Evolutionary conservation across 2,113 vertebrate species (phyloP), one percentile per base, ranked within the genome.

Genomic region (Lontra canadensis): DNA sequence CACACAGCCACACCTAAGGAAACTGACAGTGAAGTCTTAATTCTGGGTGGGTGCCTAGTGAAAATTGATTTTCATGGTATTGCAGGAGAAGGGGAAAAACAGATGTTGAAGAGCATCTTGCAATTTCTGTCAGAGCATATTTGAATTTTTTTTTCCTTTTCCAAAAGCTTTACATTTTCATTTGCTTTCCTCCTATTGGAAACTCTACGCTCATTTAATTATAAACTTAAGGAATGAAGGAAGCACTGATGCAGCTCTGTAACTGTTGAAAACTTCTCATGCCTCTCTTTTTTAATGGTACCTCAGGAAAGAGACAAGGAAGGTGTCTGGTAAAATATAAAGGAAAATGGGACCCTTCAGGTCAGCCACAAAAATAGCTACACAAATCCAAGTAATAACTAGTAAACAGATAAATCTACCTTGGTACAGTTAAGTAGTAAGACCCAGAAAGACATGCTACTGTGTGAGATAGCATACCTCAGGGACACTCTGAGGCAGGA

Each of bases 401-500:
- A 88, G 97, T 98, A 98, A 98, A 98, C 98, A 98, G 97, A 98
- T 98, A 98, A 98, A 97, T 98, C 97, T 96, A 8, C 80, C 13
- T 1, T 76, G 4, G 4, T 86, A n/a, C 97, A 80, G 92, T 81
- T 97, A 92, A 97, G 97, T 94, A 93, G 81, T 73, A 12, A 95
- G 97, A 90, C 94, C 78, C 96, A 96, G 91, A 92, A 49, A 96
- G 96, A 93, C 84, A 23, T 96, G 97, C 82, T 86, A 59, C 97
- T 11, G 80, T 95, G 97, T 96, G 97, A 98, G 96, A 97, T 96
- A 98, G 96, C 86, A 57, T 80, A 63, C 94, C 93, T 97, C 96
- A 85, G 98, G 98, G 98, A 97, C 73, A 63, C 8, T 20, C 42
- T 4, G 90, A 88, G 91, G 5, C 88, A 4, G 2, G 83, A 80